phyloP scores from a whole-genome alignment of 2,888 invertebrate species.

The Salticus scenicus region DNA sequence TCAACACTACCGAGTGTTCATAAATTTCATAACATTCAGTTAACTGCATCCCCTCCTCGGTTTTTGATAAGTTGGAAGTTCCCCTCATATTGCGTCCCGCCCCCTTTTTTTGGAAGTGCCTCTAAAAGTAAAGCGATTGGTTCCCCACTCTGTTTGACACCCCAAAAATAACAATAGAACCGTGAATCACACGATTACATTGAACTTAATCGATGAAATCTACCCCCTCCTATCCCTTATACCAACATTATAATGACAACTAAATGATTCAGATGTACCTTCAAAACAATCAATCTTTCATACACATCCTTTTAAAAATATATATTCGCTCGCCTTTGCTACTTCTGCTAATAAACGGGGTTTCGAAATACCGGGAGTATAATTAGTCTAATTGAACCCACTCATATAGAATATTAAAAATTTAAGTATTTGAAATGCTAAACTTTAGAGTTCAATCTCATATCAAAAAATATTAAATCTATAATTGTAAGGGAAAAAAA shows the following conservation, averaged over 20 bases:
- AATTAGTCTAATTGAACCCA: too few relatives aligned
- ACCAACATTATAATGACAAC: not conserved
- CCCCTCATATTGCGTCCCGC: not conserved
- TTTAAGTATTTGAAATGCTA: too few relatives aligned
- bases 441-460: too few relatives aligned
- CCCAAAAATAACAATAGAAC: not conserved
- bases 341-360: too few relatives aligned
- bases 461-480: too few relatives aligned
- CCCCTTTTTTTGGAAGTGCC: not conserved
- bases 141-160: not conserved
- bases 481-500: too few relatives aligned
- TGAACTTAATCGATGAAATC: not conserved
- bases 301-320: too few relatives aligned
- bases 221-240: not conserved
- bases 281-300: not conserved
- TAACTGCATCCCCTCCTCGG: not conserved
- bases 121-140: not conserved
- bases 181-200: conserved; percentile 3
- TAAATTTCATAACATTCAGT: not conserved
- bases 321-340: too few relatives aligned
- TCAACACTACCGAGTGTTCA: not conserved
- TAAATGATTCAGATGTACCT: not conserved
- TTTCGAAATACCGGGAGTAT: too few relatives aligned
- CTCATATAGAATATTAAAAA: too few relatives aligned
- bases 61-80: not conserved